Conservation (phyloP, 1,140 invertebrate species). For the Cataglyphis hispanica region DNA sequence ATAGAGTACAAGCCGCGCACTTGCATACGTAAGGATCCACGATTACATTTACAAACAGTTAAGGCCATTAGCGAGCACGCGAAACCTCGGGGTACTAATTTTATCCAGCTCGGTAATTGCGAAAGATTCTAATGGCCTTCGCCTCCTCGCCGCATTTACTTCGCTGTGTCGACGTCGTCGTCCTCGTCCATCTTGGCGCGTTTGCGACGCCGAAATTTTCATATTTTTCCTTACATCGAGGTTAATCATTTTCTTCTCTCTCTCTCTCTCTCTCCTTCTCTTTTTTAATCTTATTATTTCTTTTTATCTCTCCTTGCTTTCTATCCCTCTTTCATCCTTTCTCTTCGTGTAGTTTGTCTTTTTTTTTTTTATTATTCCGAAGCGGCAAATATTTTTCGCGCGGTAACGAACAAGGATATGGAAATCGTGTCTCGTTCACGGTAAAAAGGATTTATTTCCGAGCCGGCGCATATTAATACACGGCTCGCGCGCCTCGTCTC, state of each 20-base stretch:
- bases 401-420: slow-evolving; percentile 60
- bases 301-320: not conserved
- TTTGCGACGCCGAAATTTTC: slow-evolving; percentile 50
- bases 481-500: slow-evolving; percentile 46
- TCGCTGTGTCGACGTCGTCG: slow-evolving; percentile 41
- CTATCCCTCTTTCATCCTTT: not conserved
- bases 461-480: slow-evolving; percentile 59
- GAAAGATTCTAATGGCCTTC: slow-evolving; percentile 74
- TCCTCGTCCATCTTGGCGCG: slow-evolving; percentile 26
- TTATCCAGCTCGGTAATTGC: slow-evolving; percentile 73
- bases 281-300: not conserved
- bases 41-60: slow-evolving; percentile 79
- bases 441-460: slow-evolving; percentile 69
- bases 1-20: not conserved
- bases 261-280: not conserved
- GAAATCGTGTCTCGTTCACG: slow-evolving; percentile 58
- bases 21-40: slow-evolving; percentile 62
- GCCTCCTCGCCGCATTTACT: slow-evolving; percentile 55
- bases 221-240: slow-evolving; percentile 51
- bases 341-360: not conserved
- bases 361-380: not conserved
- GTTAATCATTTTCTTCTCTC: not conserved
- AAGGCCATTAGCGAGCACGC: slow-evolving; percentile 75
- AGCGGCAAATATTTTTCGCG: slow-evolving; percentile 46
- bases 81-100: slow-evolving; percentile 73